Evolutionary conservation across 2,113 vertebrate species (phyloP).

Genomic region (Larimichthys polyactis): DNA sequence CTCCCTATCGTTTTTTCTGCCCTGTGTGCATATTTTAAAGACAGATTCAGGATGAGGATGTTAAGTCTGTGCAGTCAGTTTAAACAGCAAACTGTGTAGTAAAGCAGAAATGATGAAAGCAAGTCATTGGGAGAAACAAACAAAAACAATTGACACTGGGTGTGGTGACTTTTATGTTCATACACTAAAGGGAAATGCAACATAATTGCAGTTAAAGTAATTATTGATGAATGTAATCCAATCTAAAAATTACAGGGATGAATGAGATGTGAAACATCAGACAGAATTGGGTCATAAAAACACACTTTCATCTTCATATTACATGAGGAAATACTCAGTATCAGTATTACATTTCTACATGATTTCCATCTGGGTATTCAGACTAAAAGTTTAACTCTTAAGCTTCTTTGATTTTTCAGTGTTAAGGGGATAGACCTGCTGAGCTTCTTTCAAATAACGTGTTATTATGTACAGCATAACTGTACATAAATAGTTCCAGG

Average conservation of each 20-base stretch:
- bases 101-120: slow-evolving; percentile 19
- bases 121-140: not conserved
- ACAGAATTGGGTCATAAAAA: not conserved
- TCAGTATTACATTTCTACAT: not conserved
- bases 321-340: not conserved
- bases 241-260: not conserved
- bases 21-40: slow-evolving; percentile 52
- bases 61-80: slow-evolving; percentile 12
- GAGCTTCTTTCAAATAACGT: not conserved
- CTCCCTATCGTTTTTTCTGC: slow-evolving; percentile 17
- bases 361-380: not conserved
- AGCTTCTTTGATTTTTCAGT: not conserved
- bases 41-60: slow-evolving; percentile 1
- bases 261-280: not conserved
- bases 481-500: no score
- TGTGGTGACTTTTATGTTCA: not conserved
- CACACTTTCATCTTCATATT: not conserved
- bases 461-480: no score
- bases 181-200: slow-evolving; percentile 5
- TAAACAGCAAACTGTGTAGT: slow-evolving; percentile 3
- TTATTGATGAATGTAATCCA: not conserved
- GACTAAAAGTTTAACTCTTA: not conserved
- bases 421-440: not conserved
- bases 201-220: slow-evolving; percentile 27
- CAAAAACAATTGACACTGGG: not conserved